These are phyloP conservation scores for Pelusios castaneus DNA, from an alignment of 2,113 vertebrate genomes.

Conservation along the genomic window DNA sequence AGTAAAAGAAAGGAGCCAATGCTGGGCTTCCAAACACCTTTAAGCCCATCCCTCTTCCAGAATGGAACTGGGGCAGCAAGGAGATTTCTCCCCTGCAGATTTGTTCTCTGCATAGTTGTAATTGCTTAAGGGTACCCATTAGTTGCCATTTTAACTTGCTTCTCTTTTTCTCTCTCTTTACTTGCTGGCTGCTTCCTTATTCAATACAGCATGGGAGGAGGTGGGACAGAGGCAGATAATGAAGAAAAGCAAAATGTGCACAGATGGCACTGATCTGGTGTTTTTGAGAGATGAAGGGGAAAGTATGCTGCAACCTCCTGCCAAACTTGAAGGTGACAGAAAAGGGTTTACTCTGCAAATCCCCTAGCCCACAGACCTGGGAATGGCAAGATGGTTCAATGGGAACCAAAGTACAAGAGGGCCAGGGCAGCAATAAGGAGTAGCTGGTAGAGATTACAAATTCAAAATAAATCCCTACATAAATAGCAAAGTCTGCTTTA, in stretches of 20 bases:
- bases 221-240: neutral
- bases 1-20: neutral
- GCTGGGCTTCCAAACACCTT: neutral
- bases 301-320: neutral
- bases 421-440: neutral
- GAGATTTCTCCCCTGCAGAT: neutral
- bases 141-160: neutral
- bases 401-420: neutral
- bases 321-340: neutral
- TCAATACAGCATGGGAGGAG: neutral
- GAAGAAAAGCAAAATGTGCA: neutral
- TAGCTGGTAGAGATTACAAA: neutral
- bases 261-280: neutral
- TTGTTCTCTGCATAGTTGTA: neutral
- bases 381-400: neutral
- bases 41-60: neutral
- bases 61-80: neutral
- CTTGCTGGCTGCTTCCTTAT: neutral
- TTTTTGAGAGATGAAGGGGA: neutral
- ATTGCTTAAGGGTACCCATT: neutral
- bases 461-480: constrained; percentile 2
- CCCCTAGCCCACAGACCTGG: neutral
- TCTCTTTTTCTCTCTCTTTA: neutral
- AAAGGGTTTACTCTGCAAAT: neutral
- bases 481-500: neutral